A percentile compares a stretch with the other conserved stretches of the same genome.
phyloP scores from a whole-genome alignment of 2,113 vertebrate species.

The Astur gentilis region DNA sequence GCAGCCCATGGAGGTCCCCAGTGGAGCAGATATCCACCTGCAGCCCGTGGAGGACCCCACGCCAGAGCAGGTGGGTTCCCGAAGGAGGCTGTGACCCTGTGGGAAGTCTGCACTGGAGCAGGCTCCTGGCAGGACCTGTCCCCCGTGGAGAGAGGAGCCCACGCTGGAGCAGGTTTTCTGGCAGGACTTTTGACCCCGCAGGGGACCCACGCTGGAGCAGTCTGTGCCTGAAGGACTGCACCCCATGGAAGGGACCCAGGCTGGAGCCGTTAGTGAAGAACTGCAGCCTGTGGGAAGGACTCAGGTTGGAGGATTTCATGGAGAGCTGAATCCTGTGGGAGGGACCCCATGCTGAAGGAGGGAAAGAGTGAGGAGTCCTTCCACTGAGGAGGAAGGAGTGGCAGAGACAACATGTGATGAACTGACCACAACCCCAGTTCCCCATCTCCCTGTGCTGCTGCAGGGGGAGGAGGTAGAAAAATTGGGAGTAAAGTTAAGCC shows the following conservation, averaged over 20 bases:
- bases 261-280: neutral
- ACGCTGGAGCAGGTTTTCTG: neutral
- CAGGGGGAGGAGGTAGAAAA: neutral
- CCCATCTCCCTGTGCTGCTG: neutral
- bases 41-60: too few relatives aligned
- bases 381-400: neutral
- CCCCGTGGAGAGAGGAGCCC: neutral
- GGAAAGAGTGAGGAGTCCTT: neutral
- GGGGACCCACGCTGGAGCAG: rapidly evolving
- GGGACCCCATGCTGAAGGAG: neutral
- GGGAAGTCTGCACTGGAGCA: neutral
- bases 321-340: neutral
- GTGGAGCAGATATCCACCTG: neutral
- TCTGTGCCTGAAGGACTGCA: neutral
- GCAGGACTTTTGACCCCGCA: too few relatives aligned
- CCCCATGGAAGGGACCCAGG: rapidly evolving
- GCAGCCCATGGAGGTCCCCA: neutral
- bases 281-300: neutral
- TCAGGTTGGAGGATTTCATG: neutral
- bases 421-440: neutral
- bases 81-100: neutral
- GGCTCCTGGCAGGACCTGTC: neutral
- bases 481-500: neutral
- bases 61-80: neutral
- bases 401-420: neutral